Conservation (phyloP, 1,140 invertebrate genomes). For the Drosophila sp. region DNA sequence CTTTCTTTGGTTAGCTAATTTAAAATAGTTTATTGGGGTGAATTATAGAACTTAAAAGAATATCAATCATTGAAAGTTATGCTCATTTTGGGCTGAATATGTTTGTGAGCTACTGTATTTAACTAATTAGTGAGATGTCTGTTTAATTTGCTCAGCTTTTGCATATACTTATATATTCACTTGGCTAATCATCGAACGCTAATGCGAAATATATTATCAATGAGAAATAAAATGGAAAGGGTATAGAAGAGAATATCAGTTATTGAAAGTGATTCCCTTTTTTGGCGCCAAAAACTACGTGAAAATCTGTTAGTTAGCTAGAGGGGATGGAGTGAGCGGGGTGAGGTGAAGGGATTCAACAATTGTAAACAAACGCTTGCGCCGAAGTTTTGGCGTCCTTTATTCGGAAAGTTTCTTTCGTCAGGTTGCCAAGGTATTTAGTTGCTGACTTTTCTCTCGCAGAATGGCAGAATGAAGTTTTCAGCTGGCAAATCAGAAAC, state of each 20-base stretch:
- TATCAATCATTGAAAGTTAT: no score
- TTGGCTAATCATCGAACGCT: no score
- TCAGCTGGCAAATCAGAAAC: slow-evolving; percentile 77
- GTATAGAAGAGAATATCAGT: no score
- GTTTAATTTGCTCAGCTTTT: no score
- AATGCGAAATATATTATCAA: slow-evolving; percentile 35
- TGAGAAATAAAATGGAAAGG: slow-evolving; percentile 22
- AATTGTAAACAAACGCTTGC: slow-evolving; percentile 82
- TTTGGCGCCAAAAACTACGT: slow-evolving; percentile 65
- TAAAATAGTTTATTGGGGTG: no score
- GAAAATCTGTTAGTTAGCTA: not conserved
- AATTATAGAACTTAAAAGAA: no score
- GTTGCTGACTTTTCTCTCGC: slow-evolving; percentile 30
- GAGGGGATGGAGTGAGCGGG: not conserved
- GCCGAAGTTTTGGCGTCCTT: slow-evolving; percentile 38
- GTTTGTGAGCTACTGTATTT: no score
- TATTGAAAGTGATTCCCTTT: not conserved
- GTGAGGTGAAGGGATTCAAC: slow-evolving; percentile 57
- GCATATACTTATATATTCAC: no score
- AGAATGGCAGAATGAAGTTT: slow-evolving; percentile 43
- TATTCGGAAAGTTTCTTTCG: slow-evolving; percentile 43
- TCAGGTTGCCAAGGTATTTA: slow-evolving; percentile 72
- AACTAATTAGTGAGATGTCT: no score
- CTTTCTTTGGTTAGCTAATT: no score
- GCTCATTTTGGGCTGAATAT: no score